Base-by-base conservation (phyloP, 2,888 invertebrate genomes). In the Branchipolynoe longqiensis region DNA sequence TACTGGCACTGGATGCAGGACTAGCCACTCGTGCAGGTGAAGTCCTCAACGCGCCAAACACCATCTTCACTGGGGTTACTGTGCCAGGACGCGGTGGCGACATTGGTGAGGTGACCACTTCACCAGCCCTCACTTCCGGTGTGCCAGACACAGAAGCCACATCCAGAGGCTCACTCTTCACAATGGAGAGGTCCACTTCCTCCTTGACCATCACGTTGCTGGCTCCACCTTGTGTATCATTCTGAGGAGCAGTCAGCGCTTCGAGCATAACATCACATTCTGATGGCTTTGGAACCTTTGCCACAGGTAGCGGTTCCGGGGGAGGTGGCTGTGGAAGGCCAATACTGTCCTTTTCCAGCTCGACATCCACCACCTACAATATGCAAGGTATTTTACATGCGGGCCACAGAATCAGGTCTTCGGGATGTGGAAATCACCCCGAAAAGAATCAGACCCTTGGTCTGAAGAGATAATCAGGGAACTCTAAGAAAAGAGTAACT, bases 331-430 rank as follows among this genome's bases (percentile, higher is more conserved):
- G 8, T n/a, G 74, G 74, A 6, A 74, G 41, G n/a, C 74, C 62
- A 2, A 83, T 36, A 74, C 84, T 86, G 28, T 85, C 87, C 25
- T 83, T 41, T 31, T 87, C 87, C 33, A 87, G 64, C 40, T 87
- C 87, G 8, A 87, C 40, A 48, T 87, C 87, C 69, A 87, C 84
- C n/a, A 85, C 82, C 86, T 86, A 48, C 14, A 84, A 54, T 14
- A 31, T 12, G 22, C 38, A 73, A n/a, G n/a, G n/a, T n/a, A n/a
- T n/a, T n/a, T n/a, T n/a, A n/a, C n/a, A n/a, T n/a, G n/a, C n/a
- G n/a, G n/a, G n/a, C n/a, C n/a, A n/a, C n/a, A n/a, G n/a, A n/a
- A n/a, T n/a, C n/a, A n/a, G n/a, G n/a, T n/a, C n/a, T n/a, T n/a
- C n/a, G n/a, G n/a, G n/a, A n/a, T n/a, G n/a, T n/a, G n/a, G n/a